These are phyloP conservation scores for Florisuga fusca DNA, from an alignment of 2,797 vertebrate genomes.

Conservation along the genomic window DNA sequence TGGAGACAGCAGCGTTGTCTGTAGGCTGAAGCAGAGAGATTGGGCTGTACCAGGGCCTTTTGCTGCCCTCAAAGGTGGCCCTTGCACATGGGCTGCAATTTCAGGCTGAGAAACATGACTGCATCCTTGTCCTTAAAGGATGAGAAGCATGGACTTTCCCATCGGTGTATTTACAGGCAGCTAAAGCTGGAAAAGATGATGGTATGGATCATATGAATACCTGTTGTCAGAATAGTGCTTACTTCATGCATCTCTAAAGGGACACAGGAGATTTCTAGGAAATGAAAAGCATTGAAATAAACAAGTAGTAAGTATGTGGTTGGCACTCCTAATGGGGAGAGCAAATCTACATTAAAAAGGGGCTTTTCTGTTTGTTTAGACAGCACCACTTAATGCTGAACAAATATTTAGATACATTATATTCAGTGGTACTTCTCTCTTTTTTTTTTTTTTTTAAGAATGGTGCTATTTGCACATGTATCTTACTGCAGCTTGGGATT, in stretches of 20 bases:
- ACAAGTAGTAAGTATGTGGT: not conserved
- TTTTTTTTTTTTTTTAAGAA: not conserved
- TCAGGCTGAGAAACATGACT: not conserved
- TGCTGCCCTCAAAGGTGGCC: not conserved
- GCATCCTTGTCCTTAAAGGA: not conserved
- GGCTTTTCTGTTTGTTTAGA: slow-evolving; percentile 23
- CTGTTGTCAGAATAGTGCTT: not conserved
- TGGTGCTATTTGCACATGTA: not conserved
- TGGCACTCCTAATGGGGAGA: not conserved
- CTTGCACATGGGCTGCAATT: accelerated
- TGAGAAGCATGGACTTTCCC: accelerated
- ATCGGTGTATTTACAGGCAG: not conserved
- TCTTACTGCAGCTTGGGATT: not conserved
- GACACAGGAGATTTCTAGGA: not conserved
- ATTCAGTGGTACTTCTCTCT: not conserved
- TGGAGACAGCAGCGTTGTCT: not conserved
- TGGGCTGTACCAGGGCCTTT: accelerated
- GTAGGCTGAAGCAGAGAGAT: not conserved
- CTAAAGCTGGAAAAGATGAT: not conserved
- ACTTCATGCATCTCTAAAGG: not conserved
- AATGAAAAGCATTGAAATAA: not conserved
- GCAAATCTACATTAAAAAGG: not conserved
- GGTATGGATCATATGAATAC: not conserved
- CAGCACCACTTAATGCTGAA: slow-evolving; percentile 33
- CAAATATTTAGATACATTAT: slow-evolving; percentile 45